phyloP scores from a whole-genome alignment of 1,140 invertebrate genomes.

The Hycleus cichorii region DNA sequence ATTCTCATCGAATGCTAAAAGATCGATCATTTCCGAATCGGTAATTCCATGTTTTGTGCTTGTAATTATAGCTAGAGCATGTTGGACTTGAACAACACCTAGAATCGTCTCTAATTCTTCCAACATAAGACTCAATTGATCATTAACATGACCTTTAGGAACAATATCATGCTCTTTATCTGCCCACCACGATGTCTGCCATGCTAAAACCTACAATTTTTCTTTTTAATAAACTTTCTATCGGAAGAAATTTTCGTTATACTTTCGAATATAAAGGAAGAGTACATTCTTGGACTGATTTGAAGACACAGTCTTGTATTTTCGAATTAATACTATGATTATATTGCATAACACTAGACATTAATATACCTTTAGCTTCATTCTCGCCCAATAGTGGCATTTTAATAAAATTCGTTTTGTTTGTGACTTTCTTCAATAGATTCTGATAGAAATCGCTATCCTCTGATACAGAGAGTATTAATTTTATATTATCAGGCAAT shows the following conservation, averaged over 20 bases:
- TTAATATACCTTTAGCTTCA: conserved; percentile 47
- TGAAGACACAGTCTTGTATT: conserved; percentile 51
- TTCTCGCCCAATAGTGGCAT: conserved; percentile 45
- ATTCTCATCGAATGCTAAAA: conserved; percentile 60
- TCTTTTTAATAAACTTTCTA: no score
- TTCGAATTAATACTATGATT: conserved; percentile 55
- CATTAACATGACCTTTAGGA: conserved; percentile 48
- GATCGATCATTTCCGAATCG: conserved; percentile 66
- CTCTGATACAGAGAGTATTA: conserved; percentile 63
- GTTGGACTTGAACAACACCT: conserved; percentile 50
- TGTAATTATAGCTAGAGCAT: conserved; percentile 58
- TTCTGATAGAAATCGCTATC: conserved; percentile 42
- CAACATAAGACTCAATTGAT: conserved; percentile 55
- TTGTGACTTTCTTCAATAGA: conserved; percentile 40
- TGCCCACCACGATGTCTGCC: conserved; percentile 57
- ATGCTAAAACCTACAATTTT: conserved; percentile 41
- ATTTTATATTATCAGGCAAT: conserved; percentile 60
- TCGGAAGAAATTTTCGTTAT: not conserved
- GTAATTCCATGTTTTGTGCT: conserved; percentile 63
- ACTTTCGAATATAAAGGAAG: conserved; percentile 61
- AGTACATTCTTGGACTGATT: conserved; percentile 54
- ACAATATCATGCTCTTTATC: conserved; percentile 43
- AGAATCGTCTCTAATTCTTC: conserved; percentile 58
- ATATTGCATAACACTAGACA: conserved; percentile 51
- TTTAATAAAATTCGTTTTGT: conserved; percentile 38